A percentile compares a stretch with the other conserved stretches of the same genome.
Evolutionary conservation across 2,888 invertebrate species (phyloP).

Genomic region (Azorinus chamasolen): DNA sequence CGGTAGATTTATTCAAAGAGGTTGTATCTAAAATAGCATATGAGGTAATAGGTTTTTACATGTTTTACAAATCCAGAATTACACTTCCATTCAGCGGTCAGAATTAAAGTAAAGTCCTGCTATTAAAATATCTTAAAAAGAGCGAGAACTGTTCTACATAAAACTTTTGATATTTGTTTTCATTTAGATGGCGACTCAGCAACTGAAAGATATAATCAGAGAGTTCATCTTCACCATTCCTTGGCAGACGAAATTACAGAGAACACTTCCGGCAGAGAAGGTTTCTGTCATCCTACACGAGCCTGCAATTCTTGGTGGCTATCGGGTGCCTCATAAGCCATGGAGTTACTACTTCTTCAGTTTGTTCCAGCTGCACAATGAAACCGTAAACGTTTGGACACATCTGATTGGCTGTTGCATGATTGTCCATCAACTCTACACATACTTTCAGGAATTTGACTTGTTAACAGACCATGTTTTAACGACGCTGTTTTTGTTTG

Average conservation of each 20-base stretch:
- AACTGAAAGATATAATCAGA: slow-evolving; percentile 40
- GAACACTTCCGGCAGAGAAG: slow-evolving; percentile 62
- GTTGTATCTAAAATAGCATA: no score
- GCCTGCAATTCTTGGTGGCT: slow-evolving; percentile 75
- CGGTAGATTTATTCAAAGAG: no score
- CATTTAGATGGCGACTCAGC: slow-evolving; percentile 30
- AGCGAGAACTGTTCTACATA: neutral
- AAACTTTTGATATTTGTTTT: neutral
- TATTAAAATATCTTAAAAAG: neutral
- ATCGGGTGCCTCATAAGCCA: slow-evolving; percentile 69
- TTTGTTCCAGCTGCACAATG: slow-evolving; percentile 80
- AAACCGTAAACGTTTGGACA: slow-evolving; percentile 81
- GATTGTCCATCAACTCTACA: slow-evolving; percentile 59
- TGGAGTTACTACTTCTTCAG: slow-evolving; percentile 78
- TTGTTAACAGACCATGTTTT: slow-evolving; percentile 70
- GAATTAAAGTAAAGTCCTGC: no score
- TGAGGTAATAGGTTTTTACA: no score
- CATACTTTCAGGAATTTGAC: slow-evolving; percentile 69
- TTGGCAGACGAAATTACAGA: slow-evolving; percentile 60
- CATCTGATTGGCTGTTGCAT: slow-evolving; percentile 71
- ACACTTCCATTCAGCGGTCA: no score
- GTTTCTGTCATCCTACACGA: slow-evolving; percentile 77
- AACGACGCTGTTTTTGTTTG: slow-evolving; percentile 68
- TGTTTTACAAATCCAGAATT: no score
- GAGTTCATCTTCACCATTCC: slow-evolving; percentile 43